Evolutionary conservation across 2,888 invertebrate species (phyloP).

Genomic region (Hartigia nigra): DNA sequence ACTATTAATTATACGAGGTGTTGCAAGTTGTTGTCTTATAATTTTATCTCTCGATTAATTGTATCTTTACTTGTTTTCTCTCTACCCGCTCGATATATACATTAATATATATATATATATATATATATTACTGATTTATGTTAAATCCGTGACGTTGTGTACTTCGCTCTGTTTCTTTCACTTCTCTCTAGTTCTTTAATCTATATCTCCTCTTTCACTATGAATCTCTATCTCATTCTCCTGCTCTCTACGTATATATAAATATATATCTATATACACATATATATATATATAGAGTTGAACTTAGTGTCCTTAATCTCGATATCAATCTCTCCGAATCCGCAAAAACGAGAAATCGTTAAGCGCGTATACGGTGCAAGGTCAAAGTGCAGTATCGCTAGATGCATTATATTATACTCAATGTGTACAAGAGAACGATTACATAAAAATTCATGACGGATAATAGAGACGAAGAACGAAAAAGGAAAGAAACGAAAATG

Average conservation of each 20-base stretch:
- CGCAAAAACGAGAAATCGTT: neutral
- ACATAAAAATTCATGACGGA: constrained; percentile 23
- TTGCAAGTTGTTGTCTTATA: constrained; percentile 30
- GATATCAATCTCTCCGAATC: constrained; percentile 4
- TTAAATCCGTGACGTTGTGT: constrained; percentile 47
- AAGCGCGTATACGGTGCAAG: neutral
- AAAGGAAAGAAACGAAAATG: constrained; percentile 12
- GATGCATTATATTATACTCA: constrained; percentile 42
- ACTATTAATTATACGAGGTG: constrained; percentile 27
- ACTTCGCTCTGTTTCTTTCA: constrained; percentile 6
- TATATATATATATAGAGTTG: neutral
- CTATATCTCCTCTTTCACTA: constrained; percentile 4
- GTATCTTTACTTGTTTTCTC: constrained; percentile 60
- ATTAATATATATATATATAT: constrained; percentile 65
- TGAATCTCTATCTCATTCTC: constrained; percentile 8
- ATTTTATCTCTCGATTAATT: constrained; percentile 27
- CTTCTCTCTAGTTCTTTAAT: neutral
- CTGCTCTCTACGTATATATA: neutral
- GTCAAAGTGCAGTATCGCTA: neutral
- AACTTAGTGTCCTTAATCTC: neutral
- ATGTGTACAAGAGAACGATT: constrained; percentile 30
- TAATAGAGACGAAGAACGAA: constrained; percentile 27
- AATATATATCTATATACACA: neutral
- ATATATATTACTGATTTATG: constrained; percentile 59
- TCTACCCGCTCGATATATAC: constrained; percentile 71